phyloP scores from a whole-genome alignment of 2,797 vertebrate genomes.

The Hypotaenidia philippensis region DNA sequence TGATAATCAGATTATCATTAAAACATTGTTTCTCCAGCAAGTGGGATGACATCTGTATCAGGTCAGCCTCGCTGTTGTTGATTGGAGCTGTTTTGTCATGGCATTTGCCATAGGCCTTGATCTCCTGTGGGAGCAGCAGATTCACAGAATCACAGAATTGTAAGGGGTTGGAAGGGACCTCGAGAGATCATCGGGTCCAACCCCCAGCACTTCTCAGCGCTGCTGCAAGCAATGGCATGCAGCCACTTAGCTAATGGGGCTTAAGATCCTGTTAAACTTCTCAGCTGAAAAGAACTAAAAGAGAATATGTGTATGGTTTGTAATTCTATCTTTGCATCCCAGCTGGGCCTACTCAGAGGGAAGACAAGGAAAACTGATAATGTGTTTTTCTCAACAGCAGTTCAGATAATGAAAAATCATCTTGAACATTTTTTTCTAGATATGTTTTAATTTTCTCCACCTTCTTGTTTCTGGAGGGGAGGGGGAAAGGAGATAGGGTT shows the following conservation, averaged over 20 bases:
- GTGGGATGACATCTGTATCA: not conserved
- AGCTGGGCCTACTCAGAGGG: not conserved
- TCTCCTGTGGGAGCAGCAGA: not conserved
- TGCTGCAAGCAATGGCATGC: not conserved
- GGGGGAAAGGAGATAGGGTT: rapidly evolving
- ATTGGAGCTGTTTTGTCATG: not conserved
- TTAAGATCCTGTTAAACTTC: not conserved
- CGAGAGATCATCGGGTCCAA: no score
- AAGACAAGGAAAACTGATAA: not conserved
- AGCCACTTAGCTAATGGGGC: not conserved
- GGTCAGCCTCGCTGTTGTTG: not conserved
- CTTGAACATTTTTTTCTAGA: not conserved
- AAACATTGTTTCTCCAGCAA: not conserved
- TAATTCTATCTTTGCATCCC: not conserved
- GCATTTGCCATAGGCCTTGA: rapidly evolving
- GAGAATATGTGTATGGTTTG: not conserved
- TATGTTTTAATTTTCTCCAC: not conserved
- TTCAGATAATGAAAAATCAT: not conserved
- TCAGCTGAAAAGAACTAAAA: not conserved
- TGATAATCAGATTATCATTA: not conserved
- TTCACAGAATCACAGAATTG: not conserved
- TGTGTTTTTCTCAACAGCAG: not conserved
- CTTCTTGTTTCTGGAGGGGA: not conserved
- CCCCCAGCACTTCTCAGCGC: not conserved
- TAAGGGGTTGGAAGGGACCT: no score